Base-by-base conservation (phyloP, 2,113 vertebrate genomes). In the Heterotilapia buettikoferi region DNA sequence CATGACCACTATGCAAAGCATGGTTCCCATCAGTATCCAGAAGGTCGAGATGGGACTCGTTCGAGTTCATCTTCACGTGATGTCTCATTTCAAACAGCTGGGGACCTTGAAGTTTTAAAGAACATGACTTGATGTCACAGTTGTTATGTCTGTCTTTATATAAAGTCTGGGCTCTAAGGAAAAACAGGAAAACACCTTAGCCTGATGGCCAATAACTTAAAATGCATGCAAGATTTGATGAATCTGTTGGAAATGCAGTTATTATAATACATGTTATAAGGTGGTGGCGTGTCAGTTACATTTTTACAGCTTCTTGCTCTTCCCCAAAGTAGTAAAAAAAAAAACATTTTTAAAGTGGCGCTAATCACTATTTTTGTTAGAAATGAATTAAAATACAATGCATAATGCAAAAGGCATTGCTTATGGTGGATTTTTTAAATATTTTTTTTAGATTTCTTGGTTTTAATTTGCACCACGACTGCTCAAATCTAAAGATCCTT, bases 1-100 rank as follows among this genome's bases (percentile, higher is more conserved):
- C 10, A 0, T 12, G 61, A 66, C 7, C 31, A 66, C 10, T 0
- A 0, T 66, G 61, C 9, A 66, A 38, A 66, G 2, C 1, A 2
- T 66, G 19, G 18, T 38, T 38, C 19, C 31, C n/a, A 66, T 0
- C 0, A n/a, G 31, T 38, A 38, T 66, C 31, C 61, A 66, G 31
- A 66, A 66, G 10, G 18, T 13, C 2, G 4, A 36, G 33, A 66
- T 38, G 61, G 33, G 61, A 66, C 31, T 4, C 36, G 21, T 40
- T 43, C 12, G 3, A 71, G n/a, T 71, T 71, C 12, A 71, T 43
- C 12, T 6, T 9, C n/a, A 9, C 66, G 14, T 18, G 47, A 50
- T 50, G 7, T 50, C 16, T 18, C 18, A 43, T 43, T 24, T 71
- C 36, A 9, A 71, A 24, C n/a, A 71, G n/a, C 12, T 71, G 36